A percentile compares a stretch with the other conserved stretches of the same genome.
Evolutionary conservation across 2,113 vertebrate species (phyloP).

Genomic region (Trachemys scripta): DNA sequence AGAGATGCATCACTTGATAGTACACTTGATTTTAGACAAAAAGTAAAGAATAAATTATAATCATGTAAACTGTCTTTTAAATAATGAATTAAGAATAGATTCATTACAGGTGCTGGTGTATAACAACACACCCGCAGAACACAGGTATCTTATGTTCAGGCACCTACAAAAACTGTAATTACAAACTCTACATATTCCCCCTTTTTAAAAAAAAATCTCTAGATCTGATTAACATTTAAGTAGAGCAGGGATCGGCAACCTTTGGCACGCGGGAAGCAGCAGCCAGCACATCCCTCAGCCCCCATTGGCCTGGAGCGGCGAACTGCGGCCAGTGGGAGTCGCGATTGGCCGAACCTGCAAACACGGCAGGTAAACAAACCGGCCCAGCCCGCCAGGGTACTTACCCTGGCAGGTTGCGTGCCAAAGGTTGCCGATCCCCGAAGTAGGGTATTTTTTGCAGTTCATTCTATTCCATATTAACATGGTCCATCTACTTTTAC

Average conservation of each 20-base stretch:
- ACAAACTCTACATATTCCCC: not conserved
- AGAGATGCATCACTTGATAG: not conserved
- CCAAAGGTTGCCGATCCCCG: too few relatives aligned
- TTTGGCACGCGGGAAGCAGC: too few relatives aligned
- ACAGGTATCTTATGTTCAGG: not conserved
- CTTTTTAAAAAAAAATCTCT: not conserved
- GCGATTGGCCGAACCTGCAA: too few relatives aligned
- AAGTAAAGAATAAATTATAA: not conserved
- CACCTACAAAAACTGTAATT: not conserved
- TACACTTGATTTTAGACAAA: not conserved
- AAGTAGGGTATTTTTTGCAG: not conserved
- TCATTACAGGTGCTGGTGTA: not conserved
- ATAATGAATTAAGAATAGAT: not conserved
- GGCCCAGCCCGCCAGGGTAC: too few relatives aligned
- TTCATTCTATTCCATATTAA: not conserved
- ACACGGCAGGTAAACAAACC: too few relatives aligned
- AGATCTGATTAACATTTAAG: not conserved
- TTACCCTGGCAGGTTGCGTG: too few relatives aligned
- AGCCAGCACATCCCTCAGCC: too few relatives aligned
- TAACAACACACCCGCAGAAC: rapidly evolving
- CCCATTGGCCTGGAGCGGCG: too few relatives aligned
- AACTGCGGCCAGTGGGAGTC: too few relatives aligned
- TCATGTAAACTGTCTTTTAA: not conserved
- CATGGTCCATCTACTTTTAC: not conserved
- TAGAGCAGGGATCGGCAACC: rapidly evolving